Base-by-base conservation (phyloP, 2,113 vertebrate genomes). In the Riparia riparia region DNA sequence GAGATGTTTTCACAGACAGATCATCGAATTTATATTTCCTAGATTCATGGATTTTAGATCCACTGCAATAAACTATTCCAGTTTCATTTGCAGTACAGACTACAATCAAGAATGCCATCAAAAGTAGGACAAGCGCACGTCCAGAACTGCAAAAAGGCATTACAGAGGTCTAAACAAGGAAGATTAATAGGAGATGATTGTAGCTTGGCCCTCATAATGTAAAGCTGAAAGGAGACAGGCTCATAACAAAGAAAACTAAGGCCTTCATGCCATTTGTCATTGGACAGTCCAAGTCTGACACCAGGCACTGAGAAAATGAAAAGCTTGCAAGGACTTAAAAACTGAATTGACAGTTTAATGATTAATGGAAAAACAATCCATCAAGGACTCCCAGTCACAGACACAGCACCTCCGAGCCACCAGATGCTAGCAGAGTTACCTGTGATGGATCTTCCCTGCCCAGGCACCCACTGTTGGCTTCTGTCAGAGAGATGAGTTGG, bases 101-200 rank as follows among this genome's bases (percentile, higher is more conserved):
- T 78, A 50, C 54, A 89, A 83, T 92, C 26, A 80, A 66, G 68
- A 80, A 66, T 66, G 77, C 28, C 2, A 2, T 51, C 76, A 82
- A 66, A 92, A 90, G 37, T 15, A 90, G 72, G 39, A 54, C 71
- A 95, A 88, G 24, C 57, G 2, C 68, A 70, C 39, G 65, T 21
- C 56, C 89, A 73, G 58, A 83, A 54, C 29, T 86, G 37, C 51
- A 88, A 77, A 53, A 90, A 37, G 50, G 14, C 76, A 91, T 90
- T 88, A 82, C 14, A 80, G 89, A 88, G 76, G 24, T 81, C 76
- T 90, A 81, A 92, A 97, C 71, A 93, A 39, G 87, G 64, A 82
- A 86, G 74, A 93, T 58, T 12, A 93, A 92, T 83, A 71, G 74
- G 53, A 91, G n/a, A 39, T 77, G 8, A 45, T 50, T 92, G 50